Percentiles rank a stretch among this genome's conserved stretches.
These are phyloP conservation scores for Chaitophorus viminalis DNA, from an alignment of 2,888 invertebrate genomes.

Conservation along the genomic window DNA sequence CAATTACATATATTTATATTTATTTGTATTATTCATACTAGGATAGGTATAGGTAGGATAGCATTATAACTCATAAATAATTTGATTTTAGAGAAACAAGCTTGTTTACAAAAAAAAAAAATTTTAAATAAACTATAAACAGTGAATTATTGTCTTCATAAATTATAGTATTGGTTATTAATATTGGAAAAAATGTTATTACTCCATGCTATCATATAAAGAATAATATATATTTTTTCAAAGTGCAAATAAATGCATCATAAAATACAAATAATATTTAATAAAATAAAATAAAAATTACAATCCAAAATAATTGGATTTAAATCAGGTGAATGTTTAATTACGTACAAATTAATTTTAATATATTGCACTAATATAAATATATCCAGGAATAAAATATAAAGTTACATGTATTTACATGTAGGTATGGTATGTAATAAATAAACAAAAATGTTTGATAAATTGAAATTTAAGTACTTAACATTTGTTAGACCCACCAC, in stretches of 20 bases:
- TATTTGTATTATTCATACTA: conserved; percentile 7
- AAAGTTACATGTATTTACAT: conserved; percentile 29
- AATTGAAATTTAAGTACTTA: conserved; percentile 49
- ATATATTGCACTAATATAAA: conserved; percentile 52
- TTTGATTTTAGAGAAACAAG: conserved; percentile 27
- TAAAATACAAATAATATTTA: conserved; percentile 34
- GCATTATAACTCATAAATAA: conserved; percentile 29
- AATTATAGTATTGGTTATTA: not conserved
- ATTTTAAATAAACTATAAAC: conserved; percentile 9
- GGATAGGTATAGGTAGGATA: conserved; percentile 31
- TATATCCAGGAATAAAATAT: conserved; percentile 8
- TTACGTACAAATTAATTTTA: conserved; percentile 38
- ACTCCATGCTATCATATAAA: conserved; percentile 6
- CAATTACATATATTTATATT: not conserved
- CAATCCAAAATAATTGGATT: conserved; percentile 8
- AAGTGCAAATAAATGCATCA: conserved; percentile 13
- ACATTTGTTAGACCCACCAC: conserved; percentile 56
- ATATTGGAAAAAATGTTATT: conserved; percentile 1
- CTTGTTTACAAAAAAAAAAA: conserved; percentile 6
- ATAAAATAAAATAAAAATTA: conserved; percentile 35
- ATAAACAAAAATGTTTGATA: conserved; percentile 40
- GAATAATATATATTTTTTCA: not conserved
- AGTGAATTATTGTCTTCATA: not conserved
- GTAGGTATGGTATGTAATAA: conserved; percentile 26
- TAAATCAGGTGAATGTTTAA: conserved; percentile 17